Percentiles rank a stretch among this genome's conserved stretches.
Conservation (phyloP, 2,797 vertebrate genomes). For the Steatocranus sp. region DNA sequence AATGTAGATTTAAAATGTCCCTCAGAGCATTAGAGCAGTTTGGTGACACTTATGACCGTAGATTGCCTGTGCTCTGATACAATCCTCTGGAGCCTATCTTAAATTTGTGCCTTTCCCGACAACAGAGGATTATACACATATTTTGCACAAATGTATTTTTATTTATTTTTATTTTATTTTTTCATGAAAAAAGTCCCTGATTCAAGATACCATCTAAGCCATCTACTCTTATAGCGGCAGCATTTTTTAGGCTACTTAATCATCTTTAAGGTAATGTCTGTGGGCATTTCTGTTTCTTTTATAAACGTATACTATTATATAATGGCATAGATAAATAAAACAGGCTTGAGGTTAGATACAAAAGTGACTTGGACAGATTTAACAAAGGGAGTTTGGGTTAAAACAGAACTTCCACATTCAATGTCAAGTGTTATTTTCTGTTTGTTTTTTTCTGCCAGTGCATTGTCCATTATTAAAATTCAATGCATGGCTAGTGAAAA, state of each 20-base stretch:
- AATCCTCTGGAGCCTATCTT: not conserved
- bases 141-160: not conserved
- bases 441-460: not conserved
- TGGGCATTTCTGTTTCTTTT: not conserved
- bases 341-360: not conserved
- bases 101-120: not conserved
- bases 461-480: not conserved
- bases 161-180: not conserved
- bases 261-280: not conserved
- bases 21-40: not conserved
- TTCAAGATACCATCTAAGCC: not conserved
- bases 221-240: not conserved
- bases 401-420: not conserved
- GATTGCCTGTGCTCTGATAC: not conserved
- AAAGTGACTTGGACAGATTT: not conserved
- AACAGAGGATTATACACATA: not conserved
- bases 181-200: not conserved
- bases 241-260: not conserved
- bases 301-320: not conserved
- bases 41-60: not conserved
- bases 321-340: not conserved
- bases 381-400: not conserved
- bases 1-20: not conserved
- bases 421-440: not conserved
- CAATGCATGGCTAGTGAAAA: not conserved